A percentile compares a stretch with the other conserved stretches of the same genome.
Conservation (phyloP, 2,888 invertebrate species). For the Eupelmus urozonus region DNA sequence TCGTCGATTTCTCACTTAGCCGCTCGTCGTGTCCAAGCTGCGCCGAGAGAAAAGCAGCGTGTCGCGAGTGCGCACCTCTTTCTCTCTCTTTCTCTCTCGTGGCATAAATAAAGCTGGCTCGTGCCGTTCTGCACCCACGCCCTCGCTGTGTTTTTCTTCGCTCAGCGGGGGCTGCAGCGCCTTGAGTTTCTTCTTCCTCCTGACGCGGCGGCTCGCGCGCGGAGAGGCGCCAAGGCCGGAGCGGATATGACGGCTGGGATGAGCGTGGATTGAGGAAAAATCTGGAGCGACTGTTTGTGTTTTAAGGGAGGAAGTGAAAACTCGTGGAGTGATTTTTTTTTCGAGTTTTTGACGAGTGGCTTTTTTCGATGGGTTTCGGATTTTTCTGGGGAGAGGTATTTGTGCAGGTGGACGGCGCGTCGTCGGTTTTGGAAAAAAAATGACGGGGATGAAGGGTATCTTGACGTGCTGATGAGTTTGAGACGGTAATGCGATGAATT, state of each 20-base stretch:
- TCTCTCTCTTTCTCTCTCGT: slow-evolving; percentile 40
- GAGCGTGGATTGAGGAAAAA: slow-evolving; percentile 5
- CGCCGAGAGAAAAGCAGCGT: slow-evolving; percentile 3
- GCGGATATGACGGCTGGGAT: not conserved
- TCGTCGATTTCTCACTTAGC: slow-evolving; percentile 57
- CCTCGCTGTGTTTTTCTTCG: slow-evolving; percentile 27
- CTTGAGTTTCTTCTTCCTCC: slow-evolving; percentile 16
- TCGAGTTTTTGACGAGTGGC: not conserved
- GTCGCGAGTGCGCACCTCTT: slow-evolving; percentile 24
- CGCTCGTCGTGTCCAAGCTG: slow-evolving; percentile 21
- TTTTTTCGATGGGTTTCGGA: not conserved
- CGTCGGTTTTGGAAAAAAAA: not conserved
- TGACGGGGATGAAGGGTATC: not conserved
- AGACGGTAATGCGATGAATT: too few species aligned
- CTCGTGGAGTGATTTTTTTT: slow-evolving; percentile 13
- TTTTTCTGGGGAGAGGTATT: not conserved
- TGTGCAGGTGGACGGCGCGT: not conserved
- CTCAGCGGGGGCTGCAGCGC: too few species aligned
- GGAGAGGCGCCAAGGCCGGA: slow-evolving; percentile 30
- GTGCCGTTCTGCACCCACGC: slow-evolving; percentile 37
- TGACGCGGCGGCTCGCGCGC: not conserved
- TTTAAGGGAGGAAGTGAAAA: slow-evolving; percentile 37
- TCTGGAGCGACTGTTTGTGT: not conserved
- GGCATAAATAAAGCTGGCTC: slow-evolving; percentile 51
- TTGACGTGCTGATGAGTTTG: not conserved